phyloP scores from a whole-genome alignment of 2,888 invertebrate species.

The Druceiella hillmani region DNA sequence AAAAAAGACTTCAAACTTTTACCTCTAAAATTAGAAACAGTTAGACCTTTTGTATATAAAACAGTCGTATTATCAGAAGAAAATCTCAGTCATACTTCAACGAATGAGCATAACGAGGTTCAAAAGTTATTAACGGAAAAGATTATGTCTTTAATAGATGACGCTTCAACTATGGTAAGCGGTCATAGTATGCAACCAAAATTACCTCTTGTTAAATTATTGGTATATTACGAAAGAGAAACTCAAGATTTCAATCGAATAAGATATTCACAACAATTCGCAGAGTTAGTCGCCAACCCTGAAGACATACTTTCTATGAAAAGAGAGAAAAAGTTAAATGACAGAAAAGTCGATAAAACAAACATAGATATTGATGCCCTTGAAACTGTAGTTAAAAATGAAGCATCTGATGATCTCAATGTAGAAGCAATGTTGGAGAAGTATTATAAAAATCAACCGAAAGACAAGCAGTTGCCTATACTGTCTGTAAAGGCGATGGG shows the following conservation, averaged over 20 bases:
- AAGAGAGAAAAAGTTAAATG: constrained; percentile 42
- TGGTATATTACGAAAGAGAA: constrained; percentile 73
- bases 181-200: constrained; percentile 68
- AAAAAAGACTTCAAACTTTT: constrained; percentile 64
- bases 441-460: constrained; percentile 55
- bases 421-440: constrained; percentile 59
- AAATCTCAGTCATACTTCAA: constrained; percentile 35
- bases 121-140: constrained; percentile 51
- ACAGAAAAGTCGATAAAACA: constrained; percentile 33
- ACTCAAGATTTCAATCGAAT: constrained; percentile 69
- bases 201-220: constrained; percentile 70
- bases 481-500: constrained; percentile 72
- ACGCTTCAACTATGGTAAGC: constrained; percentile 50
- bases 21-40: constrained; percentile 71
- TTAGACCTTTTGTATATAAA: constrained; percentile 86
- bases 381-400: constrained; percentile 30
- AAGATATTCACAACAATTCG: constrained; percentile 71
- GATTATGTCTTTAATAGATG: constrained; percentile 59
- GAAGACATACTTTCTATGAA: constrained; percentile 73
- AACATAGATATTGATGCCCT: constrained; percentile 34
- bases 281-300: constrained; percentile 77
- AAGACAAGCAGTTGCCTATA: constrained; percentile 57
- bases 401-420: constrained; percentile 35
- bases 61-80: constrained; percentile 56
- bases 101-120: constrained; percentile 46